A percentile compares a stretch with the other conserved stretches of the same genome.
Conservation (phyloP, 2,888 invertebrate species). For the Sialis lutaria region DNA sequence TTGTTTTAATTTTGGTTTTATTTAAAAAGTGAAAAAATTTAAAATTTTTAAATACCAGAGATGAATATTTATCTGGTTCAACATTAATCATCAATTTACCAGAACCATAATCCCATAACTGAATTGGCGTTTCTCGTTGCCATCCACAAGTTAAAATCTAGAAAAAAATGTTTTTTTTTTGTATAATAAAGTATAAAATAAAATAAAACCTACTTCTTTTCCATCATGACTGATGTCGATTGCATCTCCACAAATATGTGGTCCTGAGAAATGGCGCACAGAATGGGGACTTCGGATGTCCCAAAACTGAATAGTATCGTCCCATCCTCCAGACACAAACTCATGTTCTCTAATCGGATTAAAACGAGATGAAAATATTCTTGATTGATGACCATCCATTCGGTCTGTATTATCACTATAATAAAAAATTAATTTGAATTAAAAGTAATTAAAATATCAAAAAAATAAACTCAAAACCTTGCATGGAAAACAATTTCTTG, state of each 20-base stretch:
- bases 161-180: conserved; percentile 1
- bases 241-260: conserved; percentile 49
- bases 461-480: conserved; percentile 24
- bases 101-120: conserved; percentile 49
- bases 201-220: conserved; percentile 29
- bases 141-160: conserved; percentile 48
- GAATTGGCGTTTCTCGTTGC: conserved; percentile 39
- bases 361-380: conserved; percentile 45
- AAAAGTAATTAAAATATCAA: conserved; percentile 1
- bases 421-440: conserved; percentile 6
- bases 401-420: conserved; percentile 28
- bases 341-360: conserved; percentile 46
- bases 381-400: conserved; percentile 41
- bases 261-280: conserved; percentile 35
- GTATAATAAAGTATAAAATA: not conserved
- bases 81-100: conserved; percentile 40
- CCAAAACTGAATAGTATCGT: conserved; percentile 47
- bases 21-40: not conserved
- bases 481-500: conserved; percentile 40
- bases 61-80: conserved; percentile 30
- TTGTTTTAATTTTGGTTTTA: not conserved
- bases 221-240: conserved; percentile 44
- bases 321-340: conserved; percentile 50
- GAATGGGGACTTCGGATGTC: conserved; percentile 45
- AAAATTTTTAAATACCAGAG: not conserved